Conservation (phyloP, 2,888 invertebrate species). For the Drosophila meridiana region DNA sequence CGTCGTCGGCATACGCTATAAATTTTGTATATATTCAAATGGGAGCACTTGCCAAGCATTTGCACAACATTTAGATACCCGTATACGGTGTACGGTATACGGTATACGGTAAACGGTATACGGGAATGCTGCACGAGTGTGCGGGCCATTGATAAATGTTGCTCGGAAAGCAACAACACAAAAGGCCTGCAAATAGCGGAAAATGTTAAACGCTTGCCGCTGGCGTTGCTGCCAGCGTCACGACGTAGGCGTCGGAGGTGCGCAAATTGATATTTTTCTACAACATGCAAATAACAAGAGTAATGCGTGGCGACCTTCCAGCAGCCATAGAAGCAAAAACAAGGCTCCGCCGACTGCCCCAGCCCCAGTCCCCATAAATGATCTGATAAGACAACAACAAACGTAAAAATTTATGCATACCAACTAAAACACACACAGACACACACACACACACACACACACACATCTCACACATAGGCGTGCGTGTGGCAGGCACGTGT, state of each 20-base stretch:
- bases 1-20: conserved; percentile 62
- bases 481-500: conserved; percentile 64
- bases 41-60: conserved; percentile 59
- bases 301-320: conserved; percentile 64
- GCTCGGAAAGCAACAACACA: conserved; percentile 49
- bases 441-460: conserved; percentile 4
- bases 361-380: conserved; percentile 59
- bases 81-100: conserved; percentile 27
- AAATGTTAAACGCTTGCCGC: conserved; percentile 72
- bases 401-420: conserved; percentile 79
- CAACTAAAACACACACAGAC: conserved; percentile 63
- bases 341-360: neutral
- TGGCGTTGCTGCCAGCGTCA: conserved; percentile 31
- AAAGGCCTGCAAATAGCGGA: conserved; percentile 78
- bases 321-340: neutral
- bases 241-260: conserved; percentile 67
- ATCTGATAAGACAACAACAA: conserved; percentile 80
- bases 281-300: conserved; percentile 78
- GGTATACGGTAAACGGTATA: conserved; percentile 5
- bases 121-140: conserved; percentile 20
- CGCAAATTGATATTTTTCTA: conserved; percentile 78
- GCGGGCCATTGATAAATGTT: conserved; percentile 61
- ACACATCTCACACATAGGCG: conserved; percentile 6
- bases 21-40: conserved; percentile 68
- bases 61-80: conserved; percentile 75